Conservation (phyloP, 2,888 invertebrate species). For the Hemicrepidius hirtus region DNA sequence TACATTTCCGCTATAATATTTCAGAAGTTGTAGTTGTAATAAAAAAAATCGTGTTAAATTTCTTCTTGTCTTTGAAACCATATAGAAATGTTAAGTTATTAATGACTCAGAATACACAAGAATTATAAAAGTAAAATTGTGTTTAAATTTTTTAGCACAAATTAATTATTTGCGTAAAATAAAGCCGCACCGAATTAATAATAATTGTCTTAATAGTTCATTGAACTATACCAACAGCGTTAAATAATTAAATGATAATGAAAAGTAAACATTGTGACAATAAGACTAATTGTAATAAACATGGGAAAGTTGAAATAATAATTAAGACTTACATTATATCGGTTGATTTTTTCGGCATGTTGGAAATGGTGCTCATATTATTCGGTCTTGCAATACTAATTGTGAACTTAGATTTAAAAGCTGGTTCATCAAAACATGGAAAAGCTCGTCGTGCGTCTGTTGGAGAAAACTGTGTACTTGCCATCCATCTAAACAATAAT, state of each 20-base stretch:
- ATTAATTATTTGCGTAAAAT: no score
- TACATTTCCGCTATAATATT: no score
- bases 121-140: no score
- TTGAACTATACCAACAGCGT: background rate
- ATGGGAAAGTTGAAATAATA: background rate
- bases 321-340: conserved; percentile 59
- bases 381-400: conserved; percentile 79
- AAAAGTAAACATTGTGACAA: conserved; percentile 9
- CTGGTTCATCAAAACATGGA: conserved; percentile 92
- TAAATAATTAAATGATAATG: conserved; percentile 5
- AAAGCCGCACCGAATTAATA: no score
- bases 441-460: conserved; percentile 87
- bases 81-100: no score
- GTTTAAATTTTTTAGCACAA: no score
- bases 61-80: no score
- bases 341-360: conserved; percentile 77
- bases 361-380: conserved; percentile 76
- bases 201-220: no score
- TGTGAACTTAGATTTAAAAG: conserved; percentile 84
- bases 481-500: conserved; percentile 81
- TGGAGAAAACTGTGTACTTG: conserved; percentile 87
- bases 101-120: no score
- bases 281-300: conserved; percentile 3
- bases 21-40: no score
- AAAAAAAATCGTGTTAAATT: no score